These are phyloP conservation scores for Pelodytes ibericus DNA, from an alignment of 2,797 vertebrate species.

Conservation along the genomic window DNA sequence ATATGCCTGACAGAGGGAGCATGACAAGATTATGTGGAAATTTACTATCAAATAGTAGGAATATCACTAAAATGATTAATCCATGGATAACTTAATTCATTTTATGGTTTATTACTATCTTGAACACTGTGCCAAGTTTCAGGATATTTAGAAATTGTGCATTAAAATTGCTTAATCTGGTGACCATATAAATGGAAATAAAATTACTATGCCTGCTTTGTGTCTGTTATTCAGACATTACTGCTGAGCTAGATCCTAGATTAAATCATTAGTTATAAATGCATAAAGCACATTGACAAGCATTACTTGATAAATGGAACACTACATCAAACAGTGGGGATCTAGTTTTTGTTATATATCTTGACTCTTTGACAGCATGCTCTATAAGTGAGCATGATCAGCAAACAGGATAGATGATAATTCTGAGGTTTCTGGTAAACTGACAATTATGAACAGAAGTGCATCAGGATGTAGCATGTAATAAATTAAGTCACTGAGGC, in stretches of 20 bases:
- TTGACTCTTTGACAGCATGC: constrained; percentile 47
- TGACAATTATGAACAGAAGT: constrained; percentile 49
- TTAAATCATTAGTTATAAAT: constrained; percentile 50
- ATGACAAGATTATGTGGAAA: no score
- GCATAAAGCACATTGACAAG: constrained; percentile 46
- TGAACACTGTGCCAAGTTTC: no score
- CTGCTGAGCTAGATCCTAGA: constrained; percentile 43
- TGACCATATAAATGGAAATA: constrained; percentile 10
- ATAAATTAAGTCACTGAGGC: constrained; percentile 34
- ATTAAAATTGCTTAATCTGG: constrained; percentile 21
- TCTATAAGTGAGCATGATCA: constrained; percentile 41
- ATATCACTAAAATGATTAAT: no score
- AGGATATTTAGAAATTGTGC: constrained; percentile 5
- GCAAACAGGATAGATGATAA: constrained; percentile 51
- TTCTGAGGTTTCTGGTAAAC: constrained; percentile 50
- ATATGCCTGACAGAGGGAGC: no score
- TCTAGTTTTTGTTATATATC: constrained; percentile 47
- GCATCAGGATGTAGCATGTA: constrained; percentile 41
- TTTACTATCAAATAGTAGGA: no score
- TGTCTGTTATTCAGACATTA: constrained; percentile 31
- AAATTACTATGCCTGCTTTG: neutral
- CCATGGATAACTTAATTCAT: no score
- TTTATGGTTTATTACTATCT: no score
- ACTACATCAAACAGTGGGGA: constrained; percentile 47
- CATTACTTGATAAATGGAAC: constrained; percentile 48